phyloP scores from a whole-genome alignment of 2,113 vertebrate species.

The Cyanistes caeruleus region DNA sequence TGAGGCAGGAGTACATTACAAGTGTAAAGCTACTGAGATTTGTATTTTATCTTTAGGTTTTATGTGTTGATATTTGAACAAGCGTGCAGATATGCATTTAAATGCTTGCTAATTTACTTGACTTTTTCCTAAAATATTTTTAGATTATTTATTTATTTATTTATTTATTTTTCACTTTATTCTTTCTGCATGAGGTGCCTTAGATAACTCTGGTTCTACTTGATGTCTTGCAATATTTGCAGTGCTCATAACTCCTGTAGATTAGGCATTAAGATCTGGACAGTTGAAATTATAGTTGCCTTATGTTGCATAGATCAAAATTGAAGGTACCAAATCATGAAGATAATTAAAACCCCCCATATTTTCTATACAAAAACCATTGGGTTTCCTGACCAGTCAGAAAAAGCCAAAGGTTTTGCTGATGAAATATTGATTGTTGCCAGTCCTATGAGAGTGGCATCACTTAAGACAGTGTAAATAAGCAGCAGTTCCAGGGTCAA shows the following conservation, averaged over 20 bases:
- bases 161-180: neutral
- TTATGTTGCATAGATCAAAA: neutral
- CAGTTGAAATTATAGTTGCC: neutral
- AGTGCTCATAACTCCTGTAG: neutral
- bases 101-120: neutral
- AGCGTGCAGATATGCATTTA: neutral
- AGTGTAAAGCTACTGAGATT: neutral
- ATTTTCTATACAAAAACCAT: neutral
- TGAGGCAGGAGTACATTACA: neutral
- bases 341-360: neutral
- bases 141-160: neutral
- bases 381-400: neutral
- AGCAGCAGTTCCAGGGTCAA: neutral
- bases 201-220: neutral
- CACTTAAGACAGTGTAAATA: slow-evolving; percentile 37
- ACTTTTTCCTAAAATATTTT: neutral
- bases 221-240: neutral
- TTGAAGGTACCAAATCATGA: neutral
- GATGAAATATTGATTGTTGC: slow-evolving; percentile 67
- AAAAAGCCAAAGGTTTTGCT: slow-evolving; percentile 32
- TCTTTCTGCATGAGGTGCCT: neutral
- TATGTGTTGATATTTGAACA: neutral
- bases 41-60: neutral
- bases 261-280: neutral
- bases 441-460: slow-evolving; percentile 25